These are phyloP conservation scores for Megalonaias nervosa DNA, from an alignment of 1,140 invertebrate species.

Conservation along the genomic window DNA sequence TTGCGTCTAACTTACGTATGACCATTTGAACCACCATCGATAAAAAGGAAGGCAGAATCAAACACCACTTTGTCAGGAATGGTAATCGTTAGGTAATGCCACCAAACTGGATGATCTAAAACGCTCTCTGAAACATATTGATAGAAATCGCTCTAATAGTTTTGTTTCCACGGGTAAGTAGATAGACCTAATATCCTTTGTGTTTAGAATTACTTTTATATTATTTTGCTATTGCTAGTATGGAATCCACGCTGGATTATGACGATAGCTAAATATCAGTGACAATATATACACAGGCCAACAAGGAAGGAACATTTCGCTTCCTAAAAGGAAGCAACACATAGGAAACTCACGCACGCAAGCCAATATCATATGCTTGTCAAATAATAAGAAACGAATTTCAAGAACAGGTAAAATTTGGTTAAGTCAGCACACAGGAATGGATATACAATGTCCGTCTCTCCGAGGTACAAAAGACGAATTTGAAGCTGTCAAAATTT, in stretches of 20 bases:
- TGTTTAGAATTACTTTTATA: background rate
- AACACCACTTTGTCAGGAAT: slow-evolving; percentile 56
- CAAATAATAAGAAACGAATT: no score
- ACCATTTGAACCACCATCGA: slow-evolving; percentile 61
- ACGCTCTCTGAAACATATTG: slow-evolving; percentile 34
- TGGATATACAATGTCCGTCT: no score
- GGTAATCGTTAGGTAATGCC: slow-evolving; percentile 59
- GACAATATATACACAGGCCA: no score
- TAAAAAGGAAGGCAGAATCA: slow-evolving; percentile 52
- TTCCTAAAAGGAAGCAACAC: no score
- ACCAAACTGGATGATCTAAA: slow-evolving; percentile 58
- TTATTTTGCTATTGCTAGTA: background rate
- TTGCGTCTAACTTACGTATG: slow-evolving; percentile 32
- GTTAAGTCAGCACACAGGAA: no score
- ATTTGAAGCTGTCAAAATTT: no score
- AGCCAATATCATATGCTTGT: no score
- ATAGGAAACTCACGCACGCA: no score
- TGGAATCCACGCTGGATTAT: background rate
- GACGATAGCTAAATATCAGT: background rate
- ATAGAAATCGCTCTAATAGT: no score
- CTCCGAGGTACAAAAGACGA: no score
- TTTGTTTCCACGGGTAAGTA: background rate
- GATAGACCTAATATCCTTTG: background rate
- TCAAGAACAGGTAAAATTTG: no score
- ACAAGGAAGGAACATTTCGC: no score